Base-by-base conservation (phyloP, 1,140 invertebrate genomes). In the Neomicropteryx cornuta region DNA sequence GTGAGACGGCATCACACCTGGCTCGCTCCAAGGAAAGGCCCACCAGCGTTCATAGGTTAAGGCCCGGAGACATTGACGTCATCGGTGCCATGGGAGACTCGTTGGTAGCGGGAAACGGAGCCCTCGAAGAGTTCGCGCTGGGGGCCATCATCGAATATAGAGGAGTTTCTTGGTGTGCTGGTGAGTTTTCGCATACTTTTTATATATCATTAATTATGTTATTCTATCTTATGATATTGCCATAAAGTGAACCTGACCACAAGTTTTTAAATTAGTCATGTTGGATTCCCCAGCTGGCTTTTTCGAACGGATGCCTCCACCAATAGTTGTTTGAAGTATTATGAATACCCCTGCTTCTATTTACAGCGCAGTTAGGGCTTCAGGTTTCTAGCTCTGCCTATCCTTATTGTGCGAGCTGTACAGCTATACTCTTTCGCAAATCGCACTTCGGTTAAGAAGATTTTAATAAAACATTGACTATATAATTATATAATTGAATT, bases 31-130 rank as follows among this genome's bases (percentile, higher is more conserved):
- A n/a, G n/a, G n/a, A n/a, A n/a, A n/a, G n/a, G 28, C 38, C 41
- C 23, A 43, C 22, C 38, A 70, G 48, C 31, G 80, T 82, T 8
- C 76, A 83, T 52, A 52, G 58, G 39, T 62, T 88, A 4, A 60
- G 79, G 28, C 83, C 81, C 1, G 75, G 79, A 6, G 84, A 88
- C 52, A 81, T 88, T 23, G 76, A 85, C 38, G 77, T 88, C 2
- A 67, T 88, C 4, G 85, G 72, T 4, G 83, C 83, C 2, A 68
- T 89, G 34, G 86, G 86, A 4, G 86, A 89, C 55, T 86, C 82
- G 1, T 52, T 89, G 33, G 73, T 83, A 0, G 84, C 83, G 4
- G 83, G 75, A 19, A 86, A 78, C 46, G 83, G 83, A 2, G 81
- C 83, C 0, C 53, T 83, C 35, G 82, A 84, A 38, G 73, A 78